A percentile compares a stretch with the other conserved stretches of the same genome.
phyloP scores from a whole-genome alignment of 2,797 vertebrate species.

The Anniella stebbinsi region DNA sequence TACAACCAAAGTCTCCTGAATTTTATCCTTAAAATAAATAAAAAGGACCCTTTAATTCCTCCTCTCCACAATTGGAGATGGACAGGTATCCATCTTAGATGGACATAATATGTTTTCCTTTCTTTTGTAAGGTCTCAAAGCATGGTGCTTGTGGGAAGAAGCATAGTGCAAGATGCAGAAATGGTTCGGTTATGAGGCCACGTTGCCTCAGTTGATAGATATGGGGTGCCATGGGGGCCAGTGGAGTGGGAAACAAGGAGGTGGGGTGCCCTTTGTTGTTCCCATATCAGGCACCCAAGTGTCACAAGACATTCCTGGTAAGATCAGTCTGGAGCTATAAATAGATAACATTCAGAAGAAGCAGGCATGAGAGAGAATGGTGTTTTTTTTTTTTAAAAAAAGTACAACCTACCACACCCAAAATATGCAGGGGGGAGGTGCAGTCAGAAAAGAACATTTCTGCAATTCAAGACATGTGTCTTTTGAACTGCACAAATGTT shows the following conservation, averaged over 20 bases:
- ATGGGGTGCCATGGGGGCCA: no score
- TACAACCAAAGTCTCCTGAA: no score
- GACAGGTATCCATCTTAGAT: neutral
- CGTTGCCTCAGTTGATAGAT: neutral
- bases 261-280: neutral
- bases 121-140: neutral
- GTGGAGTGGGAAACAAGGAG: neutral
- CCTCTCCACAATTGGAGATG: neutral
- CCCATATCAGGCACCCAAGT: no score
- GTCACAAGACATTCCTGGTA: constrained; percentile 40
- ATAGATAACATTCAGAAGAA: neutral
- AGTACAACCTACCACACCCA: neutral
- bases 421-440: neutral
- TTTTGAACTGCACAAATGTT: neutral
- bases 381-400: constrained; percentile 49
- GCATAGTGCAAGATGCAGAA: neutral
- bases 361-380: neutral
- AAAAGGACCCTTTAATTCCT: no score
- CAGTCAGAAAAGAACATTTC: constrained; percentile 5
- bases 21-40: neutral
- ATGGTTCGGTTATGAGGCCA: neutral
- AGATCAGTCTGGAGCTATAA: neutral
- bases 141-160: neutral
- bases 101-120: neutral
- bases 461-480: neutral